These are phyloP conservation scores for Rallus limicola DNA, from an alignment of 2,113 vertebrate species.

Conservation along the genomic window DNA sequence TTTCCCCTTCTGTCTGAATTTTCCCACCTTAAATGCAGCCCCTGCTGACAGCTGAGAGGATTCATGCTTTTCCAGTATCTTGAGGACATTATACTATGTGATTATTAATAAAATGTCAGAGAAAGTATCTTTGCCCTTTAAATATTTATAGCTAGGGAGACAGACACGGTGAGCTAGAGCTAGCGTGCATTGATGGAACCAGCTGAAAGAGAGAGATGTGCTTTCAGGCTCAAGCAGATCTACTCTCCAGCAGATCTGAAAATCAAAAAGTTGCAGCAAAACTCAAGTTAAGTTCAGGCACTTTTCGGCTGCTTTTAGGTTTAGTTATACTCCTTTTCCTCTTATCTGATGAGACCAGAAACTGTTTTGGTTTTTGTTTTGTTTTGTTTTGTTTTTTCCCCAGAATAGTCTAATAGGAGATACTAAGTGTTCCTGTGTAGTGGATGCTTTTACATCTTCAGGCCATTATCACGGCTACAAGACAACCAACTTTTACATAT, in stretches of 20 bases:
- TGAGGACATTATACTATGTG: not conserved
- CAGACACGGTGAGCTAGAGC: not conserved
- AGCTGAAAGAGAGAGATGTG: not conserved
- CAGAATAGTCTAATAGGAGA: not conserved
- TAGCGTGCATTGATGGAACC: rapidly evolving
- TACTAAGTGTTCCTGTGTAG: not conserved
- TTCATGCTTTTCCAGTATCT: not conserved
- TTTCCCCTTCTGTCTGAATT: not conserved
- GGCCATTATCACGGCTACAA: not conserved
- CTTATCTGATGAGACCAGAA: not conserved
- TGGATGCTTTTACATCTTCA: not conserved
- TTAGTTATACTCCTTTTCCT: not conserved
- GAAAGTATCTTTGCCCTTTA: not conserved
- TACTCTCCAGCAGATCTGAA: not conserved
- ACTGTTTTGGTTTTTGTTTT: too few species aligned
- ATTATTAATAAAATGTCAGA: conserved; percentile 20
- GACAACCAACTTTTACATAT: not conserved
- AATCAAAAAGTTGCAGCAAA: not conserved
- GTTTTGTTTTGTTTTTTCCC: not conserved
- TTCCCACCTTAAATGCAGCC: not conserved
- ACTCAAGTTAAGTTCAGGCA: not conserved
- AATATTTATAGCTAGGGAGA: not conserved
- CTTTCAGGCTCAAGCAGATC: not conserved
- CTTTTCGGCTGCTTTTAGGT: not conserved
- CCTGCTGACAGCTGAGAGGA: not conserved